Base-by-base conservation (phyloP, 1,140 invertebrate genomes). In the Lycorma delicatula region DNA sequence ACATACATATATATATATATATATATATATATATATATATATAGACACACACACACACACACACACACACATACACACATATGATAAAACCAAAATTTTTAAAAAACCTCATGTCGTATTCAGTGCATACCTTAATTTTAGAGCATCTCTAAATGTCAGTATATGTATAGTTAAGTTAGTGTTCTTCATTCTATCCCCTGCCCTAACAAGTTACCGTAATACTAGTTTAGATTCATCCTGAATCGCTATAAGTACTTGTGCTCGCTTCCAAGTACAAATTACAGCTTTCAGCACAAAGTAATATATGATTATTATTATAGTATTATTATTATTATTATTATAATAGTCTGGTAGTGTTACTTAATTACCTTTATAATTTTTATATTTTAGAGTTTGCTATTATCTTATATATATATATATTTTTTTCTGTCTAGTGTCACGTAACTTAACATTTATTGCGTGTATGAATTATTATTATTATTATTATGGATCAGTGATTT, bases 271-370 rank as follows among this genome's bases (percentile, higher is more conserved):
- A 63, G 58, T 60, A 60, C 55, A 46, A 56, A 41, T 28, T 49
- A 44, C 41, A 29, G 44, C 55, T 54, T 57, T 48, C 57, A 60
- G 61, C 61, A 63, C 61, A 63, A 63, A 63, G 26, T 46, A 53
- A 47, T 55, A 20, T 20, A 20, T 44, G 23, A 20, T 44, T 20
- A 9, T 20, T 44, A 20, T 3, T 20, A 20, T 44, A 44, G 18
- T 11, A 44, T 44, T 18, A 38, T 38, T 38, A 38, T 38, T 38
- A 44, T 44, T 44, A 44, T 44, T 44, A 44, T 20, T 55, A 55
- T 22, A 28, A 47, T 56, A 56, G 55, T 56, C 55, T 49, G 55
- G 47, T 46, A 34, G 27, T 56, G 44, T 56, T 29, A 56, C 55
- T 48, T 48, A 31, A 56, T 56, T 56, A 56, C 26, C 51, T 53